Percentiles rank a stretch among this genome's conserved stretches.
Evolutionary conservation across 2,797 vertebrate species (phyloP).

Genomic region (Dendrocincla fuliginosa): DNA sequence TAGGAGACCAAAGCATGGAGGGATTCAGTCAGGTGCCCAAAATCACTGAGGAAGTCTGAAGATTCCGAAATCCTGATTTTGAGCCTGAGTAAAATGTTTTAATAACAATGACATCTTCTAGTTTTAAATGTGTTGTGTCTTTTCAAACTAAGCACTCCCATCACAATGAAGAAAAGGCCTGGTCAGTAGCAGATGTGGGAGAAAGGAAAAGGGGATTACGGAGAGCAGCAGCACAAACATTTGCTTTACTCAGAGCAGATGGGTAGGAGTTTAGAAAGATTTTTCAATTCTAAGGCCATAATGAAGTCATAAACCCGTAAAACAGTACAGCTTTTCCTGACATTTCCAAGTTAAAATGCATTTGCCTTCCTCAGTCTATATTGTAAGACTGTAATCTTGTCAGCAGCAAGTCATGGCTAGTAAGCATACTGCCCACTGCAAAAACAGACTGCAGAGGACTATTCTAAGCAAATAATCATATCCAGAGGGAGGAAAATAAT

Average conservation of each 20-base stretch:
- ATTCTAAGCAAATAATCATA: background rate
- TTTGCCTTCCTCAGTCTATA: background rate
- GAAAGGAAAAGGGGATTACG: conserved; percentile 54
- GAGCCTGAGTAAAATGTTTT: background rate
- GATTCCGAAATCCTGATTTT: background rate
- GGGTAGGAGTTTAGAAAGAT: conserved; percentile 29
- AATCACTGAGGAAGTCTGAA: background rate
- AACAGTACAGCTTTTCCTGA: background rate
- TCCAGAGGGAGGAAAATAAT: conserved; percentile 20
- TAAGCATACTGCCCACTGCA: background rate
- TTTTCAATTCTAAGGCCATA: conserved; percentile 35
- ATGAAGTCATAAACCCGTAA: conserved; percentile 12
- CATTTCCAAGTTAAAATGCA: background rate
- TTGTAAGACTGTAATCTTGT: background rate
- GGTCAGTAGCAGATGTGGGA: conserved; percentile 35
- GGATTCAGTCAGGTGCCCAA: background rate
- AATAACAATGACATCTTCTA: background rate
- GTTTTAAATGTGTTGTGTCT: background rate
- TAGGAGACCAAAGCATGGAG: background rate
- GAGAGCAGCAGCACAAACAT: conserved; percentile 51
- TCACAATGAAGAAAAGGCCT: conserved; percentile 1
- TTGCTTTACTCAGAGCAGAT: conserved; percentile 55
- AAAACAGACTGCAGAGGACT: background rate
- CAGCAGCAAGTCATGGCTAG: background rate
- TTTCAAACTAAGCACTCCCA: background rate